A percentile compares a stretch with the other conserved stretches of the same genome.
phyloP scores from a whole-genome alignment of 2,888 invertebrate species.

The Acleris holmiana region DNA sequence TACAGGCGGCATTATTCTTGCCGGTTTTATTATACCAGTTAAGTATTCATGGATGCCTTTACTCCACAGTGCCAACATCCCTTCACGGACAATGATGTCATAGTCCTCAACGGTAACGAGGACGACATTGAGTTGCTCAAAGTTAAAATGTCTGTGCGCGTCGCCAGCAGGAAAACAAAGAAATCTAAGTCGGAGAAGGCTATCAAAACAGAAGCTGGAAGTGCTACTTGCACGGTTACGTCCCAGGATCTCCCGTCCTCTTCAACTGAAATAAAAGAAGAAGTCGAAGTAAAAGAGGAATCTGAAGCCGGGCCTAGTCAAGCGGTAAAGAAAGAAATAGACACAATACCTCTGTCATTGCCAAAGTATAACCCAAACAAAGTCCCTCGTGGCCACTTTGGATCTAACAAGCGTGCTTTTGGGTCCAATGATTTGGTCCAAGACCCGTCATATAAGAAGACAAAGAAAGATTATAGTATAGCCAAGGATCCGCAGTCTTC shows the following conservation, averaged over 20 bases:
- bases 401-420: slow-evolving; percentile 70
- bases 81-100: slow-evolving; percentile 90
- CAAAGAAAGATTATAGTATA: slow-evolving; percentile 92
- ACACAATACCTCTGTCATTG: slow-evolving; percentile 73
- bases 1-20: too few relatives aligned
- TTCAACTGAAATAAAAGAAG: slow-evolving; percentile 28
- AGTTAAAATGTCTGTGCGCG: slow-evolving; percentile 87
- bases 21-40: too few relatives aligned
- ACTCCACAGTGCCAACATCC: slow-evolving; percentile 89
- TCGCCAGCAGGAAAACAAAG: slow-evolving; percentile 88
- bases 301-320: slow-evolving; percentile 59
- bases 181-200: slow-evolving; percentile 69
- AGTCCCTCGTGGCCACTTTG: slow-evolving; percentile 72
- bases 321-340: slow-evolving; percentile 69
- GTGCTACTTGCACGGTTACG: slow-evolving; percentile 39
- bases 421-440: slow-evolving; percentile 66
- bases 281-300: slow-evolving; percentile 69
- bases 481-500: slow-evolving; percentile 95
- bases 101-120: slow-evolving; percentile 94
- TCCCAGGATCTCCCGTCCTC: slow-evolving; percentile 45
- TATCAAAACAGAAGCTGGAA: slow-evolving; percentile 51
- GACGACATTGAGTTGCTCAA: slow-evolving; percentile 89
- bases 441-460: slow-evolving; percentile 90
- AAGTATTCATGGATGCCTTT: slow-evolving; percentile 1
- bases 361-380: slow-evolving; percentile 77